Evolutionary conservation across 2,888 invertebrate species (phyloP).

Genomic region (Heliconius aoede): DNA sequence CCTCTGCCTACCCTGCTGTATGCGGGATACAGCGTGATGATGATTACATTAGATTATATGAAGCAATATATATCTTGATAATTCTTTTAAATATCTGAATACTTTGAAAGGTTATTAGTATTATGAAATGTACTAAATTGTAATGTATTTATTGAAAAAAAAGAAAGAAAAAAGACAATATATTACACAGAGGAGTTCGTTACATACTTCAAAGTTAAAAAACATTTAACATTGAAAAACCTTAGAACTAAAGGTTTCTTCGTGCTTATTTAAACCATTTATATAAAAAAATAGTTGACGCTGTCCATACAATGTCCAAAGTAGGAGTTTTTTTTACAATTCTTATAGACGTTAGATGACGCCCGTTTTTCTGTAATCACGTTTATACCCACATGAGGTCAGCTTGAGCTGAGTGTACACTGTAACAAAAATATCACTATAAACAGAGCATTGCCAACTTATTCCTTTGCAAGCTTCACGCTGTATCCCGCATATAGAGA

Average conservation of each 20-base stretch:
- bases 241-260: neutral
- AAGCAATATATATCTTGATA: no score
- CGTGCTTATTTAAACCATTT: neutral
- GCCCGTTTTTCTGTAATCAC: constrained; percentile 10
- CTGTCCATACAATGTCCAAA: constrained; percentile 2
- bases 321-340: neutral
- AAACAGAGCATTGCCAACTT: neutral
- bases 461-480: no score
- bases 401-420: neutral
- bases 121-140: no score
- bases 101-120: no score
- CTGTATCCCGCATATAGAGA: no score
- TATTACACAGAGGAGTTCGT: neutral
- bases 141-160: neutral
- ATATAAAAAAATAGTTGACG: constrained; percentile 5
- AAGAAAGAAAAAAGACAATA: neutral
- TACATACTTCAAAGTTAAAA: neutral
- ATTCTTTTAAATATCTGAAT: no score
- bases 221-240: neutral
- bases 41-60: no score
- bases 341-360: constrained; percentile 23
- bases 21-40: no score
- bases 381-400: neutral
- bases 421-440: neutral
- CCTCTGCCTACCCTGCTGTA: no score